Evolutionary conservation across 2,113 vertebrate species (phyloP), one percentile per base, ranked within the genome.

Genomic region (Hydrochoerus hydrochaeris): DNA sequence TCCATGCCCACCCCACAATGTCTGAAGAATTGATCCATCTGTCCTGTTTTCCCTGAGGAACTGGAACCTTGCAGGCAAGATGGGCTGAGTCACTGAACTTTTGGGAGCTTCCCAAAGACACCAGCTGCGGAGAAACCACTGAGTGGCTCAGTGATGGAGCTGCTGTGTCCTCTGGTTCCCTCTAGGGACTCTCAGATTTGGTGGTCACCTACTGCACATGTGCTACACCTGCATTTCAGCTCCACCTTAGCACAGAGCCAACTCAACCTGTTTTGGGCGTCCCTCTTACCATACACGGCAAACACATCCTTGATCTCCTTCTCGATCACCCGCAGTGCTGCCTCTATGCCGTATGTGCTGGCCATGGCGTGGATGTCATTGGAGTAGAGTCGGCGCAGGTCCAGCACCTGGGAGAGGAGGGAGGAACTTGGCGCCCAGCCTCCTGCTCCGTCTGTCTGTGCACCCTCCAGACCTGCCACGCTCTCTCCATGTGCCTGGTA

Each of bases 251-350:
- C 4, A 9, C 88, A 41, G 28, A 30, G 22, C 17, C 0, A 2
- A 32, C 57, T 5, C 0, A 65, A 0, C 38, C 0, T 0, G 26
- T 63, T 85, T 3, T 5, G 3, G 3, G 17, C 54, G 54, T 57
- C 13, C 80, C 17, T 84, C 96, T 96, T 98, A 99, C 99, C 99
- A 7, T 99, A 99, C 49, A 99, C 99, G 1, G 99, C 99, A 97
- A 99, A 99, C 60, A 99, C 99, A n/a, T 99, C 99, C 98, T 99
- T 99, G 97, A 99, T 99, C 98, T 99, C 99, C 98, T 99, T 99
- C 98, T 99, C 99, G 6, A 99, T 99, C 93, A 99, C 99, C 10
- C 99, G 98, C 89, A 99, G 97, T 5, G 99, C 99, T 11, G 99
- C 99, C 97, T 99, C 99, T 0, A 99, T 99, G 75, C 99, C 99